phyloP scores from a whole-genome alignment of 2,113 vertebrate genomes.

The Mystacornis crossleyi region DNA sequence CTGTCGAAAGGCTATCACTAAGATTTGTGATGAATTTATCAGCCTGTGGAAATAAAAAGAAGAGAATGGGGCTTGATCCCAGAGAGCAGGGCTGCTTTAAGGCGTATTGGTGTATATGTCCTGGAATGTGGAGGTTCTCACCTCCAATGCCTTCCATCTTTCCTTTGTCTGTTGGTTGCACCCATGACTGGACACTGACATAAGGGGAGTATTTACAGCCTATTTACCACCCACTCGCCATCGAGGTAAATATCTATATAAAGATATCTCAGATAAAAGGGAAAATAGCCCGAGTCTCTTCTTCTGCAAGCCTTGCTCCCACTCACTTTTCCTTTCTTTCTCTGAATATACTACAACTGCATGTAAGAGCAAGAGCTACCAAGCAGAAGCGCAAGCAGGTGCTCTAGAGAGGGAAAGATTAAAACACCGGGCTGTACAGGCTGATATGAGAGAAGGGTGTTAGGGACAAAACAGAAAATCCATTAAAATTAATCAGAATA shows the following conservation, averaged over 20 bases:
- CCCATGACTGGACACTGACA: no score
- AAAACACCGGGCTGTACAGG: accelerated
- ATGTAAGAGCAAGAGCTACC: not conserved
- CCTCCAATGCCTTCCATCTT: not conserved
- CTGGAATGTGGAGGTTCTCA: not conserved
- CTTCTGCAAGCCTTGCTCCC: not conserved
- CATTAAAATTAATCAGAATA: not conserved
- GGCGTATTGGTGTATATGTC: accelerated
- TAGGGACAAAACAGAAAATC: not conserved
- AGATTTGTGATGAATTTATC: not conserved
- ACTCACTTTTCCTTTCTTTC: not conserved
- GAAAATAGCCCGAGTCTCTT: not conserved
- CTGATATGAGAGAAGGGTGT: not conserved
- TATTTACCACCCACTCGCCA: not conserved
- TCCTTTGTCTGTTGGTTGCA: not conserved
- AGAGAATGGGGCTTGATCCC: not conserved
- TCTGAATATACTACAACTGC: not conserved
- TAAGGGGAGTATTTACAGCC: not conserved
- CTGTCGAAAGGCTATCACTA: not conserved
- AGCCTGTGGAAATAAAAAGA: not conserved
- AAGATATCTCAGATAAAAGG: not conserved
- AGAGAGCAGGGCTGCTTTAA: not conserved
- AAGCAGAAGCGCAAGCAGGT: not conserved
- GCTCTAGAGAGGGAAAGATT: not conserved
- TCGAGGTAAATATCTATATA: not conserved